Evolutionary conservation across 2,113 vertebrate species (phyloP).

Genomic region (Phylloscopus trochilus): DNA sequence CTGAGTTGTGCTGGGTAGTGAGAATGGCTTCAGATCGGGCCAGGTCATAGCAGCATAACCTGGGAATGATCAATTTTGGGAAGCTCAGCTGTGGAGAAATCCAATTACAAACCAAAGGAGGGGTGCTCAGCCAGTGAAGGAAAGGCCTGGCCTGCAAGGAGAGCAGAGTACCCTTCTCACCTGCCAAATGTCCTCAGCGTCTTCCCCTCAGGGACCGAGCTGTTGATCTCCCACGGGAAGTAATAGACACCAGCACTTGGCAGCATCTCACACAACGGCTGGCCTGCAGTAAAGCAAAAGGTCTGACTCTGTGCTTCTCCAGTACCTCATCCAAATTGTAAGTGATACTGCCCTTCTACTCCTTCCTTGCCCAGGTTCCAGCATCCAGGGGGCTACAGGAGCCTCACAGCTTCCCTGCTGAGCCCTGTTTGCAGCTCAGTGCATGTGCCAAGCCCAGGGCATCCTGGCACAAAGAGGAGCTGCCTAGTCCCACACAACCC

Average conservation of each 20-base stretch:
- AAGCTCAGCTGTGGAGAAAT: neutral
- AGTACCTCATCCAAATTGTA: neutral
- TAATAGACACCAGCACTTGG: constrained; percentile 79
- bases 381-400: neutral
- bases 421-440: neutral
- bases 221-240: constrained; percentile 86
- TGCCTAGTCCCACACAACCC: neutral
- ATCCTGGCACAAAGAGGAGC: neutral
- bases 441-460: neutral
- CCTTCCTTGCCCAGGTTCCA: neutral
- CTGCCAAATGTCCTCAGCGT: constrained; percentile 86
- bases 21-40: constrained; percentile 78
- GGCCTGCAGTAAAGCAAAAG: neutral
- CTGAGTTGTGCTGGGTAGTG: constrained; percentile 69
- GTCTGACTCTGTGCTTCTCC: neutral
- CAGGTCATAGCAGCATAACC: constrained; percentile 79
- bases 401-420: neutral
- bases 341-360: neutral
- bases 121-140: constrained; percentile 6
- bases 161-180: constrained; percentile 42
- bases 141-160: neutral
- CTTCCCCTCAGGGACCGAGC: constrained; percentile 73
- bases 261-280: constrained; percentile 58
- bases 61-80: constrained; percentile 29
- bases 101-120: neutral